phyloP scores from a whole-genome alignment of 2,888 invertebrate species.

The Coremacera marginata region DNA sequence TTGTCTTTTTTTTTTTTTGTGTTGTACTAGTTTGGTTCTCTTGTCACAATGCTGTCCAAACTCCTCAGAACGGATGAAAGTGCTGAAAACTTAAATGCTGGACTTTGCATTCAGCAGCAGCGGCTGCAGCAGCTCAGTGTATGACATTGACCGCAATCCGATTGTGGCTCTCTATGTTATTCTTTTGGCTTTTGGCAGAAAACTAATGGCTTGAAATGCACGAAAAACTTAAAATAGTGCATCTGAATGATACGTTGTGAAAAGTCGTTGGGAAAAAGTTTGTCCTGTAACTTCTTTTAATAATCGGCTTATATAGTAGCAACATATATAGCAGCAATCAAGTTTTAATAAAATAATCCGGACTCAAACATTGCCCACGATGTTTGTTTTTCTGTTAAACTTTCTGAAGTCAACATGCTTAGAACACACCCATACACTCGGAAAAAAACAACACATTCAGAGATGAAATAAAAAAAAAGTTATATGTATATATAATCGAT shows the following conservation, averaged over 20 bases:
- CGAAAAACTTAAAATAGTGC: not conserved
- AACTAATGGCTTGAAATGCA: constrained; percentile 15
- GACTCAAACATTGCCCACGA: not conserved
- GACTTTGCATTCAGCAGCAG: constrained; percentile 3
- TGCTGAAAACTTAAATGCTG: constrained; percentile 9
- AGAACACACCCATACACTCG: too few species aligned
- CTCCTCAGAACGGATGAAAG: not conserved
- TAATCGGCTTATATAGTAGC: constrained; percentile 33
- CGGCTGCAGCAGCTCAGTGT: not conserved
- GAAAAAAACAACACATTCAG: too few species aligned
- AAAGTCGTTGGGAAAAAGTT: not conserved
- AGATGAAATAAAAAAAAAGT: too few species aligned
- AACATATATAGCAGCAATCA: constrained; percentile 27
- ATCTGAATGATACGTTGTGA: not conserved
- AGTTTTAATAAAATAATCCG: constrained; percentile 31
- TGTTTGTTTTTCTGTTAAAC: not conserved
- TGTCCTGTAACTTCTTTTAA: constrained; percentile 14
- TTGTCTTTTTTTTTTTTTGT: not conserved
- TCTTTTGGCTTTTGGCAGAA: not conserved
- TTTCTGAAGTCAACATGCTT: not conserved
- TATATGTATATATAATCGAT: too few species aligned
- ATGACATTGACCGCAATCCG: constrained; percentile 29
- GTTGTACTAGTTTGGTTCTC: not conserved
- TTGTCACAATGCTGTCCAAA: not conserved
- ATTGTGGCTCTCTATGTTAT: constrained; percentile 22